These are phyloP conservation scores for Discoglossus pictus DNA, from an alignment of 2,797 vertebrate genomes.

Conservation along the genomic window DNA sequence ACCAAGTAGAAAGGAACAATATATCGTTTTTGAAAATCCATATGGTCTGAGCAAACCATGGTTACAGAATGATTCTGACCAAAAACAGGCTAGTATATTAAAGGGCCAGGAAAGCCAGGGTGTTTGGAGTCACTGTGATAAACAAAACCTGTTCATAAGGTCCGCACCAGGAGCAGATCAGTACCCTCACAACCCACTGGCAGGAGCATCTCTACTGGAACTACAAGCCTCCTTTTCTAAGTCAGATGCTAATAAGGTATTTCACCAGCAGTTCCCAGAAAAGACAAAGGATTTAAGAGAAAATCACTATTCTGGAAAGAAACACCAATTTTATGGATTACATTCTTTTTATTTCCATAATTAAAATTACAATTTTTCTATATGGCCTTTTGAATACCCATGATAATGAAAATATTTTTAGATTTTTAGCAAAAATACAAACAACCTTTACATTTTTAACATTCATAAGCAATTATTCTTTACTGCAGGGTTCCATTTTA, in stretches of 20 bases:
- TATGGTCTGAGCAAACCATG: constrained; percentile 46
- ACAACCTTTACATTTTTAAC: too few relatives aligned
- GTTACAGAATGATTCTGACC: constrained; percentile 16
- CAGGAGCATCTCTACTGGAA: constrained; percentile 57
- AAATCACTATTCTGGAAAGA: constrained; percentile 67
- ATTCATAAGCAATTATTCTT: too few relatives aligned
- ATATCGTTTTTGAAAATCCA: constrained; percentile 43
- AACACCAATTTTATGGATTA: constrained; percentile 73
- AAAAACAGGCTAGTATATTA: constrained; percentile 10
- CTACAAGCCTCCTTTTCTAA: constrained; percentile 76
- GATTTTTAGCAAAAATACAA: too few relatives aligned
- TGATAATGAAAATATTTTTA: too few relatives aligned
- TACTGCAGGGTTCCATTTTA: too few relatives aligned
- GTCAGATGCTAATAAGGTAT: constrained; percentile 61
- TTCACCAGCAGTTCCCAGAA: constrained; percentile 60
- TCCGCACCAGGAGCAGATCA: constrained; percentile 47
- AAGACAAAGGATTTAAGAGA: constrained; percentile 72
- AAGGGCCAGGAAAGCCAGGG: constrained; percentile 15
- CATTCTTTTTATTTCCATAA: constrained; percentile 76
- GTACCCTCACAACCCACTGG: constrained; percentile 25
- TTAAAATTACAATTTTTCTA: constrained; percentile 50
- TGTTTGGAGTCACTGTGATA: constrained; percentile 4
- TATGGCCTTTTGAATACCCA: too few relatives aligned
- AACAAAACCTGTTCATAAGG: constrained; percentile 12
- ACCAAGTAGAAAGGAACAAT: constrained; percentile 32